Conservation (phyloP, 2,888 invertebrate species). For the Andrena fulva region DNA sequence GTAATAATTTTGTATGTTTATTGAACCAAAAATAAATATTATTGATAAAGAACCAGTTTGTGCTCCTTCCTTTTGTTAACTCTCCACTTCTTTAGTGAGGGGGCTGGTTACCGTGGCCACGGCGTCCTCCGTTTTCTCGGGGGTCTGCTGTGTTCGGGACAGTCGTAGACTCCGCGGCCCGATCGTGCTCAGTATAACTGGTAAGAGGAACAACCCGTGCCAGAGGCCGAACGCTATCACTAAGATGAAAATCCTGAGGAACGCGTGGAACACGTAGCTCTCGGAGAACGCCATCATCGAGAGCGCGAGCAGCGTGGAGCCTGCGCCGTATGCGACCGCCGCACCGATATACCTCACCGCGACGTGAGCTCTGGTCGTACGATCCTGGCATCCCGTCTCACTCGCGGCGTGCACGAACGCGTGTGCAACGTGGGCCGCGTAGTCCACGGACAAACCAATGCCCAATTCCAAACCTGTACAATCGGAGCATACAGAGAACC, state of each 20-base stretch:
- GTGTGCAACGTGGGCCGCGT: constrained; percentile 93
- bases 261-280: constrained; percentile 91
- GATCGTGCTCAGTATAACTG: constrained; percentile 90
- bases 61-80: constrained; percentile 24
- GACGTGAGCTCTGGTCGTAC: constrained; percentile 86
- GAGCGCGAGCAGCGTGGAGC: constrained; percentile 91
- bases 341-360: constrained; percentile 91
- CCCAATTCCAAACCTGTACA: constrained; percentile 88
- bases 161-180: constrained; percentile 86
- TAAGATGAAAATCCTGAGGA: constrained; percentile 91
- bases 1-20: constrained; percentile 85
- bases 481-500: background rate
- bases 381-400: constrained; percentile 72
- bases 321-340: constrained; percentile 92
- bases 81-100: constrained; percentile 51
- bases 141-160: background rate
- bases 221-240: constrained; percentile 92
- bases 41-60: constrained; percentile 81
- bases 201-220: constrained; percentile 91
- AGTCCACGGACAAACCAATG: constrained; percentile 93
- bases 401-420: constrained; percentile 89
- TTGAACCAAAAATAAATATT: constrained; percentile 85
- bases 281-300: constrained; percentile 89
- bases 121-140: constrained; percentile 2
- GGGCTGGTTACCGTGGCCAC: constrained; percentile 34